phyloP scores from a whole-genome alignment of 92 coral and sea anemone species.

The Epizoanthus scotinus region DNA sequence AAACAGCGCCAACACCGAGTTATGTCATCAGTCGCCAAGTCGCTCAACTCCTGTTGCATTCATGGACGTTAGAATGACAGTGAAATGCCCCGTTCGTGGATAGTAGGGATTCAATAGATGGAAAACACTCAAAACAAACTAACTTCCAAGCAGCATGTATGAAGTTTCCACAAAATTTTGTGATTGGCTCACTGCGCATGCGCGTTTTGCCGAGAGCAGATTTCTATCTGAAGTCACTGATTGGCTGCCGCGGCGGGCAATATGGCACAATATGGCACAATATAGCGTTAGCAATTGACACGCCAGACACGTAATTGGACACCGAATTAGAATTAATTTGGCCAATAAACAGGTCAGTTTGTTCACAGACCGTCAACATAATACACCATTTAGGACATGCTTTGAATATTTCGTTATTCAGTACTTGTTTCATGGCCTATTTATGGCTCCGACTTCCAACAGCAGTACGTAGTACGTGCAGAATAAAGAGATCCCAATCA shows the following conservation, averaged over 20 bases:
- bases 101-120: conserved; percentile 57
- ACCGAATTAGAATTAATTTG: conserved; percentile 53
- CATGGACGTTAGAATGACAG: conserved; percentile 45
- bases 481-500: neutral
- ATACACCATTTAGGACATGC: conserved; percentile 28
- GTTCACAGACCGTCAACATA: conserved; percentile 5
- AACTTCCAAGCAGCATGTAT: conserved; percentile 59
- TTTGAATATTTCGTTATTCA: conserved; percentile 38
- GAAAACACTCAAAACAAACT: conserved; percentile 71
- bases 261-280: conserved; percentile 67
- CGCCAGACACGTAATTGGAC: conserved; percentile 70
- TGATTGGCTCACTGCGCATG: conserved; percentile 76
- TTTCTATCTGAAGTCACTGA: conserved; percentile 78
- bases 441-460: conserved; percentile 1
- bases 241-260: conserved; percentile 75
- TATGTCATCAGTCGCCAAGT: conserved; percentile 72
- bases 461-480: conserved; percentile 4
- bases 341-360: conserved; percentile 45
- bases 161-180: conserved; percentile 80
- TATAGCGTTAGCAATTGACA: conserved; percentile 61
- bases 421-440: conserved; percentile 20
- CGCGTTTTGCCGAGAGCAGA: conserved; percentile 66
- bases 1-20: conserved; percentile 43
- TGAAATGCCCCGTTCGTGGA: conserved; percentile 49
- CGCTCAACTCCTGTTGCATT: conserved; percentile 50